Evolutionary conservation across 2,888 invertebrate genomes (phyloP), one percentile per base, ranked within the genome.

Genomic region (Gymnoscelis rufifasciata): DNA sequence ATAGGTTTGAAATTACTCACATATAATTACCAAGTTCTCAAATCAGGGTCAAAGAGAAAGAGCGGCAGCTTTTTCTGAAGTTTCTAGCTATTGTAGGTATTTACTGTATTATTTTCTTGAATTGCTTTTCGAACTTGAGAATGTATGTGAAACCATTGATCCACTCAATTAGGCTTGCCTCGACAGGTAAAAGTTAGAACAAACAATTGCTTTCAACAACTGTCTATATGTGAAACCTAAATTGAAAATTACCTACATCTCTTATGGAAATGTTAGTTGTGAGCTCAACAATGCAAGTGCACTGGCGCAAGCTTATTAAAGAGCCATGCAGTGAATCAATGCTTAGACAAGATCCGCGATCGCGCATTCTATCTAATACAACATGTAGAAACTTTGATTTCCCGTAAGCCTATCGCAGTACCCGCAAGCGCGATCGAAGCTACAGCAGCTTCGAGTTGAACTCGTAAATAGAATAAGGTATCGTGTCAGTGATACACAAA

Each of bases 381-480:
- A 39, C 45, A 38, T 27, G 26, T 30, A 45, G 38, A 45, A 42
- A 46, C 26, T 36, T 33, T 19, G 37, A 5, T 40, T 49, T 19
- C 41, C 35, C 31, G 36, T 26, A 41, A 33, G 30, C 23, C 39
- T 59, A 56, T 50, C 46, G 36, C 15, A 33, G 19, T 48, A 36
- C 45, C 38, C 45, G 42, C 42, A 50, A 50, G 50, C 49, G 12
- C 35, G 35, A 39, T 42, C 42, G 7, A 19, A 47, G 45, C 43
- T 44, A 67, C 71, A 63, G 72, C 74, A 73, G 74, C 75, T 65
- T 68, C 68, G 19, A 66, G 59, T 65, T 62, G 71, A 66, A 73
- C 77, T 80, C 76, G 71, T 82, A 79, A 82, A 83, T 79, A 75
- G 71, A 68, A 73, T 74, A 73, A 71, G 53, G 71, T 79, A 78